Evolutionary conservation across 2,113 vertebrate species (phyloP).

Genomic region (Athene cunicularia): DNA sequence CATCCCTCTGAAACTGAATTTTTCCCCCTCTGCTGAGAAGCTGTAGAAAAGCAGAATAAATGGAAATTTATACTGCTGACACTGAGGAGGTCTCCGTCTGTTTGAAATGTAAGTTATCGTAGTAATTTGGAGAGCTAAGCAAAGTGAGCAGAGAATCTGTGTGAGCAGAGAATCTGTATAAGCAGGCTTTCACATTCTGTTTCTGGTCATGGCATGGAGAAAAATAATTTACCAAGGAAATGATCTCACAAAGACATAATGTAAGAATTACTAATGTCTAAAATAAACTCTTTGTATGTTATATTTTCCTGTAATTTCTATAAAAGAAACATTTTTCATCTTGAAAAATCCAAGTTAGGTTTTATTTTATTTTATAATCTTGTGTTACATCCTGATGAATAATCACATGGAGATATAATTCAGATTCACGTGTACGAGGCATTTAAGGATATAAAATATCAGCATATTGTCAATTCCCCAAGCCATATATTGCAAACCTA

Average conservation of each 20-base stretch:
- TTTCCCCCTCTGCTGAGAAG: background rate
- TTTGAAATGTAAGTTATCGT: background rate
- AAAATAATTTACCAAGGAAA: constrained; percentile 5
- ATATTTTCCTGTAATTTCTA: background rate
- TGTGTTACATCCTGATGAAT: background rate
- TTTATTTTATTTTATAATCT: background rate
- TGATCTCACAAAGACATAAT: background rate
- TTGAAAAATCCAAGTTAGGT: background rate
- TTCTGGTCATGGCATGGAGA: background rate
- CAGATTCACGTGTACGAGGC: background rate
- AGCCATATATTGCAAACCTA: background rate
- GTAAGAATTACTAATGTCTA: background rate
- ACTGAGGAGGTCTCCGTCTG: background rate
- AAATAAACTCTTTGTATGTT: background rate
- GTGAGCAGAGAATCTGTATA: background rate
- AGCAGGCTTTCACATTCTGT: background rate
- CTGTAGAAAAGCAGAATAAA: background rate
- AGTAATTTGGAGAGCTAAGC: background rate
- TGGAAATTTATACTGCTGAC: background rate
- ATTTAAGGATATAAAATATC: background rate
- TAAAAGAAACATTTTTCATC: background rate
- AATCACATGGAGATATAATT: background rate
- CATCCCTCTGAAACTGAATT: fast-evolving
- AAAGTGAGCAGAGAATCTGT: background rate
- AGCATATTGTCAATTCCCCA: background rate